Percentiles rank a stretch among this genome's conserved stretches.
Conservation (phyloP, 2,797 vertebrate species). For the Siniperca undulata region DNA sequence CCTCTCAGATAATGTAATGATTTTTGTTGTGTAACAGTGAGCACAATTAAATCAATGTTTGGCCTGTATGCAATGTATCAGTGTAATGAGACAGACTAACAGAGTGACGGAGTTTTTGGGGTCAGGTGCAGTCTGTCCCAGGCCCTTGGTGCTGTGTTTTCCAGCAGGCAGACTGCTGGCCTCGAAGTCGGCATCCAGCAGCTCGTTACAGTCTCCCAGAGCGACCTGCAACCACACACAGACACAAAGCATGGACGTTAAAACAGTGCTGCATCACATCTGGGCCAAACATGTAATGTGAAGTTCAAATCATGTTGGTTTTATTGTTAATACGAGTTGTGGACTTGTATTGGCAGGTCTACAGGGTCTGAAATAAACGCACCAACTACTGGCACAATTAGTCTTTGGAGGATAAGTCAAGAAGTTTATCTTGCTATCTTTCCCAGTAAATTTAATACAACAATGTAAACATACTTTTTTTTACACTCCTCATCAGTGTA, state of each 20-base stretch:
- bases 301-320: neutral
- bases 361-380: neutral
- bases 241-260: neutral
- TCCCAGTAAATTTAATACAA: no score
- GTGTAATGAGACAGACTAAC: constrained; percentile 80
- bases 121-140: constrained; percentile 89
- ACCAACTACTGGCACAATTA: neutral
- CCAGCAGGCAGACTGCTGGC: constrained; percentile 85
- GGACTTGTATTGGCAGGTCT: neutral
- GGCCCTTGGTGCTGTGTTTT: constrained; percentile 93
- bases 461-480: no score
- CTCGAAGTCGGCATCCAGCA: constrained; percentile 87
- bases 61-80: constrained; percentile 18
- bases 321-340: neutral
- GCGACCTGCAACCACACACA: constrained; percentile 86
- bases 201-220: constrained; percentile 90
- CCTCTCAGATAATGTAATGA: neutral
- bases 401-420: neutral
- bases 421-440: no score
- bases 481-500: no score
- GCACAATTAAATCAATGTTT: neutral
- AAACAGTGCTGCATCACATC: constrained; percentile 6
- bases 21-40: constrained; percentile 28
- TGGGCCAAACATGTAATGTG: neutral
- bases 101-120: constrained; percentile 80